phyloP scores from a whole-genome alignment of 37 sponge, comb jelly and placozoan genomes.

The Aphrocallistes beatrix region DNA sequence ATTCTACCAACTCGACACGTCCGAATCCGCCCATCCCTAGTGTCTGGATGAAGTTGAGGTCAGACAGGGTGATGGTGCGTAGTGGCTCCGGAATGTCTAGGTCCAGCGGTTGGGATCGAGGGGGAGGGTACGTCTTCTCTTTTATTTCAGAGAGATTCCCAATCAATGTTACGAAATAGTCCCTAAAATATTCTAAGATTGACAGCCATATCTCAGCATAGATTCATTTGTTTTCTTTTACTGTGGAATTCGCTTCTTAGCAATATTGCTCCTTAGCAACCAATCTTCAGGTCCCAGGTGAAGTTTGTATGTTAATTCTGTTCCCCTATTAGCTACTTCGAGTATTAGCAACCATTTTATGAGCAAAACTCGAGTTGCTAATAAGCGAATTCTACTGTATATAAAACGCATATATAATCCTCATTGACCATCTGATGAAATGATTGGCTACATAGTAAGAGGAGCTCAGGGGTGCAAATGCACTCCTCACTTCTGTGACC shows the following conservation, averaged over 20 bases:
- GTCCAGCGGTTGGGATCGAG: neutral
- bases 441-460: neutral
- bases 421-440: neutral
- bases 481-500: too few relatives aligned
- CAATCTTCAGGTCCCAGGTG: too few relatives aligned
- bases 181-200: neutral
- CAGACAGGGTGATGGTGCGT: slow-evolving; percentile 40
- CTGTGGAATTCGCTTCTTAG: too few relatives aligned
- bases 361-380: neutral
- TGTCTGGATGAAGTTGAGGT: slow-evolving; percentile 60
- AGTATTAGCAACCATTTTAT: neutral
- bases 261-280: too few relatives aligned
- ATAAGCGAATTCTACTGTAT: neutral
- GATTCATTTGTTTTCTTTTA: too few relatives aligned
- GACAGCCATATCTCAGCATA: too few relatives aligned
- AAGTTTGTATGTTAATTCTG: too few relatives aligned
- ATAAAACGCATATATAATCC: neutral
- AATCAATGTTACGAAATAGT: neutral
- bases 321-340: neutral
- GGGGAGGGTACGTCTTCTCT: slow-evolving; percentile 5
- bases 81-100: slow-evolving; percentile 9
- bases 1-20: slow-evolving; percentile 83
- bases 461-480: too few relatives aligned
- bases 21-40: slow-evolving; percentile 99
- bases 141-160: neutral